Base-by-base conservation (phyloP, 2,888 invertebrate genomes). In the Schizaphis graminum region DNA sequence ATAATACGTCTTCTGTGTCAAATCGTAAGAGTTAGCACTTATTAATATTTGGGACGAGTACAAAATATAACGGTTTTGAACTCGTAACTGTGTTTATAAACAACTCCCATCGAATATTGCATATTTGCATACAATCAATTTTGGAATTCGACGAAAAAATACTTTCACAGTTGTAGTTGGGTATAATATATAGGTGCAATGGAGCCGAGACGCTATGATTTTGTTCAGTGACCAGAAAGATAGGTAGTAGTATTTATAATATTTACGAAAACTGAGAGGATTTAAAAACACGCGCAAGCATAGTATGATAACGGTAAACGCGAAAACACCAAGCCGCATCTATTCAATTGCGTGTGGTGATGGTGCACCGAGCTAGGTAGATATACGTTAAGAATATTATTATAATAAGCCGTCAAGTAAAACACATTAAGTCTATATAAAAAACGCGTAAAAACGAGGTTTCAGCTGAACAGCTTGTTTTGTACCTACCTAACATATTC, bases 171-270 rank as follows among this genome's bases (percentile, higher is more conserved):
- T 8, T 28, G 28, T 21, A 67, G 67, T 16, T 77, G 5, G 21
- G 21, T 35, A 13, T n/a, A n/a, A n/a, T n/a, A n/a, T n/a, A 47
- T 49, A 10, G 21, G 8, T 89, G 26, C 41, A 10, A 49, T 7
- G 41, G 26, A n/a, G 85, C 21, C n/a, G 41, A 57, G 44, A 91
- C 56, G 85, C 57, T 49, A 90, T 90, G 47, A 90, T 85, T 86
- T 86, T 91, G 86, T 91, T 86, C 91, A 47, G 91, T 57, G 91
- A 91, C 86, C 47, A 86, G 47, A 86, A 91, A n/a, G 44, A 26
- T 35, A 41, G 26, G 44, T 5, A 13, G 47, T 3, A 3, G 89
- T 47, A 28, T 89, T 89, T 41, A 28, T 57, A 16, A 57, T 44
- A 26, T 86, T 47, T 41, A 44, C 85, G 24, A 85, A 44, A 86